Conservation (phyloP, 2,797 vertebrate species). For the Ptychobarbus kaznakovi region DNA sequence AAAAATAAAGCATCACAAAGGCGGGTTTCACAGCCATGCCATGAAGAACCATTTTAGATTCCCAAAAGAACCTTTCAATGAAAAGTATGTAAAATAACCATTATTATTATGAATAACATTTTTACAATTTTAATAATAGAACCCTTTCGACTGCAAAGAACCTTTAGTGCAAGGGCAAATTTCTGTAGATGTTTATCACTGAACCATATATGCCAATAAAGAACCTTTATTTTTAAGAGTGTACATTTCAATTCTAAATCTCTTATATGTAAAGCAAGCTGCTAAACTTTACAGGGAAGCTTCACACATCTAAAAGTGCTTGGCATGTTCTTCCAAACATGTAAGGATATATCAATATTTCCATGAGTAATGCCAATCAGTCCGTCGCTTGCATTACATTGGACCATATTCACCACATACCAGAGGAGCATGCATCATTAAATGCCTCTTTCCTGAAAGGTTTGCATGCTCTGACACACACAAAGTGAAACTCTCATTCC, state of each 20-base stretch:
- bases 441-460: conserved; percentile 80
- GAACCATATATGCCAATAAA: not conserved
- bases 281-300: not conserved
- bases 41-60: not conserved
- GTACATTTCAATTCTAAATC: not conserved
- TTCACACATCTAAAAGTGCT: not conserved
- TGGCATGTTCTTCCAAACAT: not conserved
- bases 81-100: not conserved
- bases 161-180: not conserved
- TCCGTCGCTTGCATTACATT: conserved; percentile 43
- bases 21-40: not conserved
- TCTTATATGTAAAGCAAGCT: too few species aligned
- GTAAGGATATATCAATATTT: not conserved
- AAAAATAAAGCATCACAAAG: not conserved
- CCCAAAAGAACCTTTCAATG: not conserved
- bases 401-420: conserved; percentile 60
- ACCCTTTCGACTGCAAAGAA: not conserved
- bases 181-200: not conserved
- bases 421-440: conserved; percentile 79
- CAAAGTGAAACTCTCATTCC: conserved; percentile 68
- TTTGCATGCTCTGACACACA: conserved; percentile 69
- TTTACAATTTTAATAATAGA: conserved; percentile 8
- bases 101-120: not conserved
- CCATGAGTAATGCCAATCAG: conserved; percentile 49
- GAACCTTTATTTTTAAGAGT: not conserved